phyloP scores from a whole-genome alignment of 2,888 invertebrate genomes.

The Ischnus inquisitorius region DNA sequence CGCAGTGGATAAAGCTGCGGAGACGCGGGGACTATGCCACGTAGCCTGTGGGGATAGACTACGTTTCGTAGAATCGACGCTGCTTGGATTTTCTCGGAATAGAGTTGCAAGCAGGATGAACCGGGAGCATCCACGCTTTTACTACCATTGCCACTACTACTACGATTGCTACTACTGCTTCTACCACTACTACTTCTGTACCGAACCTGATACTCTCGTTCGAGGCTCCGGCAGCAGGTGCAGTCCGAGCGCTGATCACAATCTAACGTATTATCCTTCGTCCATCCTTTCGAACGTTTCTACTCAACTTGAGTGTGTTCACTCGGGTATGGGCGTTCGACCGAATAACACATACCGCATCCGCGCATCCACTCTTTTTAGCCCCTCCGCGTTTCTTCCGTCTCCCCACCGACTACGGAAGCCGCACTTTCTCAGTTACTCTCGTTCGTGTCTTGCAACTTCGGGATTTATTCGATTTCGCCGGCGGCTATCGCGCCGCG shows the following conservation, averaged over 20 bases:
- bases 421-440: conserved; percentile 22
- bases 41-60: not conserved
- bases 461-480: conserved; percentile 46
- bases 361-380: conserved; percentile 4
- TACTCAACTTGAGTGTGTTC: conserved; percentile 64
- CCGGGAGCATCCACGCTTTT: conserved; percentile 28
- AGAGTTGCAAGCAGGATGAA: conserved; percentile 60
- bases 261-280: conserved; percentile 67
- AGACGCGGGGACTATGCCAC: conserved; percentile 26
- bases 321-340: conserved; percentile 60
- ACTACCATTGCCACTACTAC: not conserved
- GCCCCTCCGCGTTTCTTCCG: conserved; percentile 1
- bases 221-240: conserved; percentile 57
- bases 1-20: conserved; percentile 57
- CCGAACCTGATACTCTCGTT: conserved; percentile 30
- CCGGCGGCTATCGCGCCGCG: conserved; percentile 44
- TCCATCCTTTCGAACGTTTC: conserved; percentile 64
- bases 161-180: too few species aligned
- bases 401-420: not conserved
- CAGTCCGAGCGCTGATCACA: conserved; percentile 46
- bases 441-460: conserved; percentile 21
- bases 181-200: not conserved
- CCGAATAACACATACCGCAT: conserved; percentile 65
- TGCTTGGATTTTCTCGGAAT: conserved; percentile 64
- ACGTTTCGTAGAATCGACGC: conserved; percentile 56